Evolutionary conservation across 2,113 vertebrate species (phyloP).

Genomic region (Formicarius rufipectus): DNA sequence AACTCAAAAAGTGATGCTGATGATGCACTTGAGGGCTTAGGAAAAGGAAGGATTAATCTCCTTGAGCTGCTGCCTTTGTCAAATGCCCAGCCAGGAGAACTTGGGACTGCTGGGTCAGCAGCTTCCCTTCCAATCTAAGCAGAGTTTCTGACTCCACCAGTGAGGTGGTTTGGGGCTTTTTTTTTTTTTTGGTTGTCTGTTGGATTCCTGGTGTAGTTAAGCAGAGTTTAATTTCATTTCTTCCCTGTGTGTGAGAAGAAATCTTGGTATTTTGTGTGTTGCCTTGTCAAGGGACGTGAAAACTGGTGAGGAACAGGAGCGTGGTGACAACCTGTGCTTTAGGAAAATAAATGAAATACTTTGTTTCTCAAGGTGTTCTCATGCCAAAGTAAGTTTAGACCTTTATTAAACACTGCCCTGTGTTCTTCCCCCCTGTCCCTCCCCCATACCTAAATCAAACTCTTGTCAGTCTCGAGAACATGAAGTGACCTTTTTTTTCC

Average conservation of each 20-base stretch:
- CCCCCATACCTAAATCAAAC: not conserved
- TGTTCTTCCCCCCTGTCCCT: not conserved
- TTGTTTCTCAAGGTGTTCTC: not conserved
- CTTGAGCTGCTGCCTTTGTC: not conserved
- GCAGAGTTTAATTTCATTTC: not conserved
- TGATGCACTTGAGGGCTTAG: not conserved
- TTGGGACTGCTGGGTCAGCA: not conserved
- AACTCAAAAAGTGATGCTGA: not conserved
- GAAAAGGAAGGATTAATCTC: not conserved
- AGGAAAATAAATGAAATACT: not conserved
- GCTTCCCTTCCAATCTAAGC: not conserved
- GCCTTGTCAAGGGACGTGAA: not conserved
- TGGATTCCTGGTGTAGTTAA: not conserved
- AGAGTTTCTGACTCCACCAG: not conserved
- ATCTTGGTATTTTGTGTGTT: not conserved
- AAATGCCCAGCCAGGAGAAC: not conserved
- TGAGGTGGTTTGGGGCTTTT: not conserved
- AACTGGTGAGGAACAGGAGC: not conserved
- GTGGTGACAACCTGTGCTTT: not conserved
- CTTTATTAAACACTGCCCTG: not conserved
- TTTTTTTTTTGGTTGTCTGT: not conserved
- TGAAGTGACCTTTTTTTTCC: not conserved
- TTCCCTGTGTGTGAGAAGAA: not conserved
- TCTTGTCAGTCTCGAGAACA: not conserved
- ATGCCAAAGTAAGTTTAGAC: not conserved